Evolutionary conservation across 2,113 vertebrate genomes (phyloP), one percentile per base, ranked within the genome.

Genomic region (Perca fluviatilis): DNA sequence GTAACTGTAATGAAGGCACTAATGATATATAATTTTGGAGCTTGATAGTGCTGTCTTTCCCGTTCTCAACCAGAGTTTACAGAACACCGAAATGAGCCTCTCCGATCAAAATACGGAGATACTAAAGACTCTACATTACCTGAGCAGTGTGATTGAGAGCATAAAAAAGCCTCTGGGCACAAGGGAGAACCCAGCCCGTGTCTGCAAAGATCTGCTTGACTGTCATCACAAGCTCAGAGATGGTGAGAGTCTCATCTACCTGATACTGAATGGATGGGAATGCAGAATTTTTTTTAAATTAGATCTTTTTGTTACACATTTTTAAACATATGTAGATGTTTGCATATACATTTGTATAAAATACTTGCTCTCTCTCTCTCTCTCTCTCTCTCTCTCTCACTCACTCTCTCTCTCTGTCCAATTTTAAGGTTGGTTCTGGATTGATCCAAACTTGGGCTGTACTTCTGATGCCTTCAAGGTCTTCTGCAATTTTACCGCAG

Each of bases 371-470:
- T 43, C 18, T 16, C 3, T 19, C 27, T 36, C 43, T 5, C n/a
- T 40, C 68, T 73, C 27, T 25, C 27, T 77, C 15, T 36, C 43
- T 5, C n/a, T 30, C 12, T 67, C 68, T 70, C 25, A 21, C 27
- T 9, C 6, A 40, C 9, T 30, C 50, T 40, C n/a, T 74, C 27
- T 62, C n/a, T 82, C 57, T 74, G 64, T 40, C 40, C 40, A 43
- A 43, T 43, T 75, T 77, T 85, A 60, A 99, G 98, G 96, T 89
- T 97, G 96, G 94, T 99, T 97, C 94, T 99, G 98, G 98, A 95
- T 99, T 83, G 98, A 99, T 92, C 98, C 98, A 82, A 99, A 99
- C 93, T 93, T 99, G 61, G 98, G 98, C 72, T 99, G 98, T 83
- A 95, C 96, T 69, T 98, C 98, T 74, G 98, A 99, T 92, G 97